These are phyloP conservation scores for Nemotelus pantherinus DNA, from an alignment of 2,888 invertebrate genomes.

Conservation along the genomic window DNA sequence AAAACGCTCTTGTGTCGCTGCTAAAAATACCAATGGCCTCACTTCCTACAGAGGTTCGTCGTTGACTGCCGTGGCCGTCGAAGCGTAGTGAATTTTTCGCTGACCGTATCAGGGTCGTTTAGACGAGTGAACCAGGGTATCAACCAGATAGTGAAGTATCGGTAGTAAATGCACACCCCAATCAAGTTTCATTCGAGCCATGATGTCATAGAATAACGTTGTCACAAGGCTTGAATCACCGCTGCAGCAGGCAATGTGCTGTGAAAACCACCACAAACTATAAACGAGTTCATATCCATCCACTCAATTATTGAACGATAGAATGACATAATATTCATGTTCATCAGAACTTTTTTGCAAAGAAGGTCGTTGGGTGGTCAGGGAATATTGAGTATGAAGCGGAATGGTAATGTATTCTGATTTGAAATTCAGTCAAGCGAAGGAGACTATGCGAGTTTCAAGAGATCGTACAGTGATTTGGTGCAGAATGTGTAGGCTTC, in stretches of 20 bases:
- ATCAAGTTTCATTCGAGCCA: neutral
- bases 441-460: too few relatives aligned
- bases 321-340: conserved; percentile 28
- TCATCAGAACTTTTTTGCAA: neutral
- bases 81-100: neutral
- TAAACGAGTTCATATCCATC: too few relatives aligned
- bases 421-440: too few relatives aligned
- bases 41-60: neutral
- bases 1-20: neutral
- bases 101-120: conserved; percentile 6
- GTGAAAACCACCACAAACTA: too few relatives aligned
- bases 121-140: neutral
- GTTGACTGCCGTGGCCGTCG: neutral
- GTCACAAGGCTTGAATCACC: neutral
- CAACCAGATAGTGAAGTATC: neutral
- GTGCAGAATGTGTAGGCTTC: too few relatives aligned
- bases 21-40: conserved; percentile 28
- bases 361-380: neutral
- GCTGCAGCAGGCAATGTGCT: neutral
- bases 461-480: too few relatives aligned
- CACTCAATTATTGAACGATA: conserved; percentile 25
- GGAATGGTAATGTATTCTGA: too few relatives aligned
- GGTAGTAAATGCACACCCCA: neutral
- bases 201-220: conserved; percentile 9
- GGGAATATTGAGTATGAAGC: too few relatives aligned